Percentiles rank a stretch among this genome's conserved stretches.
These are phyloP conservation scores for Scalopus aquaticus DNA, from an alignment of 2,113 vertebrate genomes.

Conservation along the genomic window DNA sequence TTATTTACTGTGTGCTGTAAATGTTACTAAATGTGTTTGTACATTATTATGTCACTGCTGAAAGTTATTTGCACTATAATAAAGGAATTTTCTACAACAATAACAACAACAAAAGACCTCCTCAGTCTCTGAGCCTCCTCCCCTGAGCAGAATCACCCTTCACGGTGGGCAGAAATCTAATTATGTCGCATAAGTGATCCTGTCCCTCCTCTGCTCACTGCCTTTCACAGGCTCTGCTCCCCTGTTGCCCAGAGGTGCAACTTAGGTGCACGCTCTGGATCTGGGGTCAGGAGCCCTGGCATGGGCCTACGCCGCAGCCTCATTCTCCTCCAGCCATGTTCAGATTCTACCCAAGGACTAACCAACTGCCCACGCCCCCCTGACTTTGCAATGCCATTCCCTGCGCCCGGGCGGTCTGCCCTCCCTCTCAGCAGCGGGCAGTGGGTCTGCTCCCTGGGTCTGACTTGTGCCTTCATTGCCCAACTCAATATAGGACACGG, in stretches of 20 bases:
- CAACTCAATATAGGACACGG: not conserved
- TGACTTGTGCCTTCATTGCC: not conserved
- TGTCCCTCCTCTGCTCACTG: not conserved
- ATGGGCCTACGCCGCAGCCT: not conserved
- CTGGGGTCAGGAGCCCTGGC: too few relatives aligned
- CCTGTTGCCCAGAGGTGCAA: not conserved
- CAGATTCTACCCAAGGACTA: rapidly evolving
- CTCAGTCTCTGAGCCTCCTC: not conserved
- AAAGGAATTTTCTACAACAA: conserved; percentile 84
- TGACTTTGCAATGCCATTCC: not conserved
- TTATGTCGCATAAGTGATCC: not conserved
- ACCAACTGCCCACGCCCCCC: not conserved
- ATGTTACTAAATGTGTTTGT: conserved; percentile 82
- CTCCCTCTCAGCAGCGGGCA: not conserved
- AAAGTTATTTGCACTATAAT: conserved; percentile 84
- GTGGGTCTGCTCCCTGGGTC: not conserved
- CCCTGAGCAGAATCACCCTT: not conserved
- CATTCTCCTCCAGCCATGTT: not conserved
- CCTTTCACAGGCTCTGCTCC: not conserved
- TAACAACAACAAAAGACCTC: not conserved
- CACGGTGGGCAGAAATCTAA: not conserved
- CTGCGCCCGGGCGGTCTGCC: not conserved
- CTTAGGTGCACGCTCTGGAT: not conserved
- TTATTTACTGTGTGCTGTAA: conserved; percentile 82
- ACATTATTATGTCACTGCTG: conserved; percentile 80